Percentiles rank a stretch among this genome's conserved stretches.
Conservation (phyloP, 1,140 invertebrate genomes). For the Anastatus disparis region DNA sequence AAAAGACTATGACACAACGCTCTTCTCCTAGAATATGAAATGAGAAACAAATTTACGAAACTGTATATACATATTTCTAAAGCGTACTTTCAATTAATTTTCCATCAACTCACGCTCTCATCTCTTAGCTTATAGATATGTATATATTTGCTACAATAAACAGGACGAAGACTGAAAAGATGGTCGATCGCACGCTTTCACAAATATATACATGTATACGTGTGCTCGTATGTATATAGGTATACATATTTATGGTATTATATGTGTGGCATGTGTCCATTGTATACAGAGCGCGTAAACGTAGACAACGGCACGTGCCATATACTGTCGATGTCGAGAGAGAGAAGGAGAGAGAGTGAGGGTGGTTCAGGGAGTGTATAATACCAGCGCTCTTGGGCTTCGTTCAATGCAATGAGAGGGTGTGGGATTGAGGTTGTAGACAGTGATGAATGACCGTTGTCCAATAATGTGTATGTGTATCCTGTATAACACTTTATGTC, state of each 20-base stretch:
- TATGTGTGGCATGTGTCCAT: constrained; percentile 39
- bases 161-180: constrained; percentile 9
- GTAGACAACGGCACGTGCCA: constrained; percentile 58
- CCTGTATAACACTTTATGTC: background rate
- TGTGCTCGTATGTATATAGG: background rate
- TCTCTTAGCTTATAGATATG: no score
- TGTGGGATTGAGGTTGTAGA: constrained; percentile 46
- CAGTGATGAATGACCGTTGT: constrained; percentile 60
- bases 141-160: constrained; percentile 19
- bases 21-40: constrained; percentile 35
- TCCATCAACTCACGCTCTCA: constrained; percentile 24
- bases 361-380: background rate
- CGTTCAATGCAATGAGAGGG: constrained; percentile 24
- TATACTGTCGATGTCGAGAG: background rate
- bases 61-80: constrained; percentile 6
- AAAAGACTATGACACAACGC: no score
- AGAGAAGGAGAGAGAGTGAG: background rate
- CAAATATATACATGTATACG: constrained; percentile 31
- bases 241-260: constrained; percentile 28
- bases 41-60: constrained; percentile 43
- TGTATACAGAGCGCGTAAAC: constrained; percentile 38
- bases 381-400: constrained; percentile 46
- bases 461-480: constrained; percentile 39
- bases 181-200: no score
- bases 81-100: constrained; percentile 40